Evolutionary conservation across 1,140 invertebrate species (phyloP).

Genomic region (Kradibia gibbosae): DNA sequence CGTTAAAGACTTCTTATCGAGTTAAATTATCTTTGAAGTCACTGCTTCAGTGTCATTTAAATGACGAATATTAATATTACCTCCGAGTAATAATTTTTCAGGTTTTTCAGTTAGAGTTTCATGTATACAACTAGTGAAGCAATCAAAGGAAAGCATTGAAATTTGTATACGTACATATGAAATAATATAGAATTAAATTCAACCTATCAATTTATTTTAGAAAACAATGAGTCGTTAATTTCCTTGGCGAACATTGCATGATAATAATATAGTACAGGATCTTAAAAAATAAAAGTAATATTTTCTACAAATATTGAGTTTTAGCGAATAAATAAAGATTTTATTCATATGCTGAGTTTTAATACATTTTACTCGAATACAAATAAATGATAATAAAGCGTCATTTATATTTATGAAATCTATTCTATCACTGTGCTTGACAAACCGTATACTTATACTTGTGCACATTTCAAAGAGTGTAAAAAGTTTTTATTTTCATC

Average conservation of each 20-base stretch:
- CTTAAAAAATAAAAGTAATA: not conserved
- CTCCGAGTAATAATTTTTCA: not conserved
- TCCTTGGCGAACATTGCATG: not conserved
- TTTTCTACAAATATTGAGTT: not conserved
- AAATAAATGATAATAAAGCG: not conserved
- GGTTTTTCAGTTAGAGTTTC: not conserved
- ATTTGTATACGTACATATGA: not conserved
- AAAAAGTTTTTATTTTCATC: not conserved
- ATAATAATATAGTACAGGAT: not conserved
- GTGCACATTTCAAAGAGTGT: no score
- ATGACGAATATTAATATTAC: no score
- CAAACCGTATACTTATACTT: not conserved
- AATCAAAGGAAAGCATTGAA: not conserved
- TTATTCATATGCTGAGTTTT: no score
- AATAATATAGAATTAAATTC: not conserved
- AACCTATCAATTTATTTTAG: not conserved
- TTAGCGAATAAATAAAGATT: not conserved
- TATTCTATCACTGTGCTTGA: not conserved
- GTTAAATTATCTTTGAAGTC: not conserved
- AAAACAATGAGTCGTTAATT: not conserved
- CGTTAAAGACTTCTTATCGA: not conserved
- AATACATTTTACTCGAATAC: not conserved
- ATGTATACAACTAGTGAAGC: not conserved
- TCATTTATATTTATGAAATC: conserved; percentile 13
- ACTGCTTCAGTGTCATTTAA: not conserved